Base-by-base conservation (phyloP, 2,888 invertebrate genomes). In the Endotricha flammealis region DNA sequence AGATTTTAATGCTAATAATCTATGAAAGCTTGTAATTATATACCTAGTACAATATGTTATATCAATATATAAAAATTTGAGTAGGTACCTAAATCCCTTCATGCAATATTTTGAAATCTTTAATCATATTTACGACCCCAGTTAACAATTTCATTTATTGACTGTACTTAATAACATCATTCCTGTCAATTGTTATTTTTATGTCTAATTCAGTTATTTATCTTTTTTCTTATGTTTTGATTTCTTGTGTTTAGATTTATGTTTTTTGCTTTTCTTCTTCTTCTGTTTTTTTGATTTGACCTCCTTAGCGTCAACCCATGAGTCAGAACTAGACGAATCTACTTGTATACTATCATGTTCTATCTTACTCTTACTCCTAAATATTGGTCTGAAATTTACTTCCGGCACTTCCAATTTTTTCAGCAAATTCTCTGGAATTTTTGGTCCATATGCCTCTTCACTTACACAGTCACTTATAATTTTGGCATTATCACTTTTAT, bases 391-490 rank as follows among this genome's bases (percentile, higher is more conserved):
- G 14, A 66, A 64, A 14, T 44, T n/a, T 47, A 22, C 43, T 43
- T 37, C 46, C 10, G 22, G 7, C 8, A 33, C 46, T 20, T 71
- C 58, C 29, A 79, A 38, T 36, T 64, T 61, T 29, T 64, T 72
- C 40, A 65, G 62, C 23, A 86, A 50, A 48, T 67, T 85, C 6
- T 86, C 81, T 1, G 91, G 91, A 45, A 91, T 80, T 57, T 82
- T 88, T 0, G 91, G 91, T 0, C 91, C 91, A 34, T 91, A 91
- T 9, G 79, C 61, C 49, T 83, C 69, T 24, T 53, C 57, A 25
- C 53, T 57, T 28, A 20, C 14, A n/a, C n/a, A n/a, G n/a, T 20
- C 6, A 20, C 16, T 16, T 6, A 12, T 41, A 41, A 24, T 39
- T 42, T 24, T 44, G 39, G n/a, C n/a, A n/a, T n/a, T n/a, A n/a